These are phyloP conservation scores for Passer montanus DNA, from an alignment of 2,113 vertebrate species.

Conservation along the genomic window DNA sequence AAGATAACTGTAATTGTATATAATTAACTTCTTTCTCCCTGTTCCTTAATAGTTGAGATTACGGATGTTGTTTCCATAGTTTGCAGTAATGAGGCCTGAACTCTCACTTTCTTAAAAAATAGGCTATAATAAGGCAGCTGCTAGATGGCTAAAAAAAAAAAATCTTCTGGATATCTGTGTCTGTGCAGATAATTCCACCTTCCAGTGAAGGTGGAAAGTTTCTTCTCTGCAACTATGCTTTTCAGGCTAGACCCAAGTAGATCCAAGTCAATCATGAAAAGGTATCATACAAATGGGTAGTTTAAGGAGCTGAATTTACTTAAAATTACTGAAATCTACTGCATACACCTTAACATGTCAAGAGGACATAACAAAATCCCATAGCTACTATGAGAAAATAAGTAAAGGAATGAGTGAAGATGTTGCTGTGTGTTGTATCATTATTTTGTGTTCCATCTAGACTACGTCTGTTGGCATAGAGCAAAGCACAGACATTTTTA, in stretches of 20 bases:
- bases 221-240: not conserved
- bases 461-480: not conserved
- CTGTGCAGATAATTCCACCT: not conserved
- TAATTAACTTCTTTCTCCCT: not conserved
- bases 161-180: not conserved
- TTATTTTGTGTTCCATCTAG: not conserved
- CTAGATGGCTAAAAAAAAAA: not conserved
- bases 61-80: slow-evolving; percentile 20
- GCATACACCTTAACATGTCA: not conserved
- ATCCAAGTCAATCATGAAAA: not conserved
- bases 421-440: not conserved
- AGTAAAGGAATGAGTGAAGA: not conserved
- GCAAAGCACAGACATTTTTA: not conserved
- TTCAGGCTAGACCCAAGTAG: not conserved
- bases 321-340: not conserved
- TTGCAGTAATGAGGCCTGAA: slow-evolving; percentile 26
- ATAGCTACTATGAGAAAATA: not conserved
- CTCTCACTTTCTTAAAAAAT: not conserved
- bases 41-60: slow-evolving; percentile 21
- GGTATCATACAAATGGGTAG: not conserved
- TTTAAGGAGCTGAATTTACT: not conserved
- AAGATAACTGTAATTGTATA: slow-evolving; percentile 1
- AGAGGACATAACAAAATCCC: not conserved
- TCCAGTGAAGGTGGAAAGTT: not conserved
- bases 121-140: not conserved